Conservation (phyloP, 2,888 invertebrate genomes). For the Pandemis heparana region DNA sequence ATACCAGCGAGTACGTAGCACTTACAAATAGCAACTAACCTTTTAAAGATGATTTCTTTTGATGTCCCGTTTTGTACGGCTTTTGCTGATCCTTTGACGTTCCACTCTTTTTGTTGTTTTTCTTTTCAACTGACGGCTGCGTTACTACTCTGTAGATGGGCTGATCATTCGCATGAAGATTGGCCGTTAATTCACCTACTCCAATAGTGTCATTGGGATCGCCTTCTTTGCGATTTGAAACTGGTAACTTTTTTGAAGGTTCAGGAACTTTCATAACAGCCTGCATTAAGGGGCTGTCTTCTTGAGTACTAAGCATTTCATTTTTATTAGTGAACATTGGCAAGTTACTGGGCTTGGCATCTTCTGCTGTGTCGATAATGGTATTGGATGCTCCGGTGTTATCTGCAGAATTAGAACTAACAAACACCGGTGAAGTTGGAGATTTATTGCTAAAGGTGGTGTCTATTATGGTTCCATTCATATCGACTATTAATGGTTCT, state of each 20-base stretch:
- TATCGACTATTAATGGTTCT: constrained; percentile 59
- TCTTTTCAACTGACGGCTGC: constrained; percentile 76
- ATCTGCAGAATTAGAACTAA: constrained; percentile 56
- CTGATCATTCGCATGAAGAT: constrained; percentile 79
- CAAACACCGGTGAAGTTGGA: constrained; percentile 57
- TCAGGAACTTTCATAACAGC: constrained; percentile 77
- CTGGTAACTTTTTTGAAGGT: constrained; percentile 67
- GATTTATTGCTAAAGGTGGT: constrained; percentile 54
- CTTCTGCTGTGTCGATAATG: constrained; percentile 57
- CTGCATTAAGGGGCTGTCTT: constrained; percentile 77
- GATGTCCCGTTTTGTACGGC: constrained; percentile 73
- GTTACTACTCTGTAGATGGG: constrained; percentile 81
- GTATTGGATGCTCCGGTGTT: constrained; percentile 58
- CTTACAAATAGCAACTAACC: constrained; percentile 55
- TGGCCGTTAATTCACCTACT: constrained; percentile 78
- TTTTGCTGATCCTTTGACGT: constrained; percentile 69
- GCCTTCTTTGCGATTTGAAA: constrained; percentile 73
- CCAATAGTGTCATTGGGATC: constrained; percentile 75
- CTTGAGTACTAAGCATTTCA: constrained; percentile 72
- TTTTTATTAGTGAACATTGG: constrained; percentile 71
- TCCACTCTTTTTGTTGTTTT: constrained; percentile 71
- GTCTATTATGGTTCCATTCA: constrained; percentile 53
- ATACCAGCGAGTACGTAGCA: constrained; percentile 8
- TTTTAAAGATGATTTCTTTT: constrained; percentile 80
- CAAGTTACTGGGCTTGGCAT: constrained; percentile 69